Evolutionary conservation across 1,140 invertebrate genomes (phyloP), one percentile per base, ranked within the genome.

Genomic region (Pygmarrhopalites habei): DNA sequence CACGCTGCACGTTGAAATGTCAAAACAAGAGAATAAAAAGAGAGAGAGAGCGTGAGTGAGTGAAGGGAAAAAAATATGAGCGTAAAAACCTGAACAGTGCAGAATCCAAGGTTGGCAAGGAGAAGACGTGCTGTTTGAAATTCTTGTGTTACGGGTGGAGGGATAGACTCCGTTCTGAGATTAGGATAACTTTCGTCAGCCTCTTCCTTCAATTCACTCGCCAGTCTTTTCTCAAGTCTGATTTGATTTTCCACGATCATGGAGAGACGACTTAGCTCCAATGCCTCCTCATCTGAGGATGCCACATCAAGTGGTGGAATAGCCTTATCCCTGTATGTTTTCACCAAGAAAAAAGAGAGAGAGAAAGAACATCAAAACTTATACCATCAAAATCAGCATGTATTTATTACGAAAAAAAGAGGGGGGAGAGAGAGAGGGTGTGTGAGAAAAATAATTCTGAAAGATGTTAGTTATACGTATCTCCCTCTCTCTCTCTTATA

Each of bases 21-120:
- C n/a, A n/a, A n/a, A n/a, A n/a, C n/a, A n/a, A n/a, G n/a, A n/a
- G n/a, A n/a, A n/a, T n/a, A n/a, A n/a, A n/a, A n/a, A n/a, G n/a
- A n/a, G n/a, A n/a, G n/a, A n/a, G n/a, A n/a, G n/a, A n/a, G n/a
- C n/a, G n/a, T n/a, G n/a, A n/a, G n/a, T n/a, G n/a, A n/a, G n/a
- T n/a, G n/a, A n/a, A n/a, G n/a, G n/a, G n/a, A n/a, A n/a, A 35
- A 35, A 35, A 35, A 15, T 35, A 35, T 35, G 15, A 35, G 5
- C 32, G n/a, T n/a, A n/a, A n/a, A n/a, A 21, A 71, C 81, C 60
- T 91, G 88, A 17, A 91, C 81, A 67, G 87, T 87, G 1, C 96
- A 78, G 72, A 95, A 89, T 4, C 93, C 93, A 76, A 97, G 93
- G 76, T 98, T 92, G 17, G 92, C 93, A 1, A 98, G 78, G 75